phyloP scores from a whole-genome alignment of 1,140 invertebrate genomes.

The Euglossa dilemma region DNA sequence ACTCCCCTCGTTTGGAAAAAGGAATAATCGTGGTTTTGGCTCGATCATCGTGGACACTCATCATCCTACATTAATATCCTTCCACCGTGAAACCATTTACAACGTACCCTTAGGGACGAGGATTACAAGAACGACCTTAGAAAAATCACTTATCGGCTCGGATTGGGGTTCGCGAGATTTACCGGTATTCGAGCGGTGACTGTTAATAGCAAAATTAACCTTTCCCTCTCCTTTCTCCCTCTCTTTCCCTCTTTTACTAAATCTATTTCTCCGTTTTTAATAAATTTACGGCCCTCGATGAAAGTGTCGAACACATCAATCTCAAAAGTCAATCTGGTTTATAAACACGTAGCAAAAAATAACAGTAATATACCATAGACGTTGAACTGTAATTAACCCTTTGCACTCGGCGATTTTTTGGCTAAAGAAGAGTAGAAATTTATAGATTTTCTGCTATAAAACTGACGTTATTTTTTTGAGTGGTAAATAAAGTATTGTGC shows the following conservation, averaged over 20 bases:
- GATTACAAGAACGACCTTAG: constrained; percentile 31
- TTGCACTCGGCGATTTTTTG: too few relatives aligned
- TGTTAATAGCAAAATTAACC: constrained; percentile 43
- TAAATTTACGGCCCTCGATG: too few relatives aligned
- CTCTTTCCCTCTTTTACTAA: neutral
- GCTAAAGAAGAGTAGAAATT: too few relatives aligned
- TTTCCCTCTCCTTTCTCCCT: neutral
- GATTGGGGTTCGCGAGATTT: constrained; percentile 31
- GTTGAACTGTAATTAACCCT: too few relatives aligned
- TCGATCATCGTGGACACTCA: constrained; percentile 38
- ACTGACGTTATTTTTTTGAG: too few relatives aligned
- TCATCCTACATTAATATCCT: constrained; percentile 42
- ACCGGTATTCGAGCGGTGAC: constrained; percentile 19
- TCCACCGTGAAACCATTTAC: constrained; percentile 32
- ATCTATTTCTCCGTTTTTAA: too few relatives aligned
- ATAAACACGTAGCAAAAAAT: too few relatives aligned
- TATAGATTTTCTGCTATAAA: too few relatives aligned
- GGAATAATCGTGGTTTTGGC: neutral
- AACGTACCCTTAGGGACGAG: constrained; percentile 25
- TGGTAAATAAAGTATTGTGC: too few relatives aligned
- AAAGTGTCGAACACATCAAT: too few relatives aligned
- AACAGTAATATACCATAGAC: too few relatives aligned
- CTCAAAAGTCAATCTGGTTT: too few relatives aligned
- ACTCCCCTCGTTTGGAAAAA: neutral
- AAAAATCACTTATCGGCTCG: constrained; percentile 48